Evolutionary conservation across 1,140 invertebrate species (phyloP).

Genomic region (Drosophila takahashii): DNA sequence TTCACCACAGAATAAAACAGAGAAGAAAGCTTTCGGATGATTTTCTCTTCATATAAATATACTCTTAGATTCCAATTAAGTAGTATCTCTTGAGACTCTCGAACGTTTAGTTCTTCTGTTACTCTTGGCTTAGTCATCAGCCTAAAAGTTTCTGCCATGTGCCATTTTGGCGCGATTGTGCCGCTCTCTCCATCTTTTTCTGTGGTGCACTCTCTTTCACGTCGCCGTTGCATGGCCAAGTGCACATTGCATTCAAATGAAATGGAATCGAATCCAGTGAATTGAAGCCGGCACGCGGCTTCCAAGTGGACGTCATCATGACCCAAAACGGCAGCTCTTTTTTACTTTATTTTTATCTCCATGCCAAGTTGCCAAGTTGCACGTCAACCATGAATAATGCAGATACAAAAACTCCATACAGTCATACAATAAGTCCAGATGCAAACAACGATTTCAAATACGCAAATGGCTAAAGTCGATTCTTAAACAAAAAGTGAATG

Average conservation of each 20-base stretch:
- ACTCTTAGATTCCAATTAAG: neutral
- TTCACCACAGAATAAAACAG: conserved; percentile 35
- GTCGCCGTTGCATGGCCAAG: conserved; percentile 34
- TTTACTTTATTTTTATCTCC: conserved; percentile 1
- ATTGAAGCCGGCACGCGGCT: conserved; percentile 46
- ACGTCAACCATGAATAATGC: conserved; percentile 56
- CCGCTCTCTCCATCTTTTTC: neutral
- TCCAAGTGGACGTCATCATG: conserved; percentile 49
- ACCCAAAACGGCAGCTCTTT: conserved; percentile 55
- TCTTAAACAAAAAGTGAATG: neutral
- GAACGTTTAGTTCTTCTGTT: neutral
- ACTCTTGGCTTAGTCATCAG: conserved; percentile 40
- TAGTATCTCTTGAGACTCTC: conserved; percentile 1
- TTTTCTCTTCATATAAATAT: neutral
- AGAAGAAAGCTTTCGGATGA: conserved; percentile 4
- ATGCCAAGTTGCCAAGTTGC: conserved; percentile 7
- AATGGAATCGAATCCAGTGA: conserved; percentile 1
- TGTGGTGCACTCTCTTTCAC: conserved; percentile 21
- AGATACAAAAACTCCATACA: neutral
- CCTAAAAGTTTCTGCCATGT: conserved; percentile 32
- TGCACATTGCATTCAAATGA: conserved; percentile 42
- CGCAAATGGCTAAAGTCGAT: neutral
- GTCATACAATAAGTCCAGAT: conserved; percentile 1
- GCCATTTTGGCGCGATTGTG: conserved; percentile 32
- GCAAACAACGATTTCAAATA: neutral